phyloP scores from a whole-genome alignment of 2,888 invertebrate genomes.

The Scaeva pyrastri region DNA sequence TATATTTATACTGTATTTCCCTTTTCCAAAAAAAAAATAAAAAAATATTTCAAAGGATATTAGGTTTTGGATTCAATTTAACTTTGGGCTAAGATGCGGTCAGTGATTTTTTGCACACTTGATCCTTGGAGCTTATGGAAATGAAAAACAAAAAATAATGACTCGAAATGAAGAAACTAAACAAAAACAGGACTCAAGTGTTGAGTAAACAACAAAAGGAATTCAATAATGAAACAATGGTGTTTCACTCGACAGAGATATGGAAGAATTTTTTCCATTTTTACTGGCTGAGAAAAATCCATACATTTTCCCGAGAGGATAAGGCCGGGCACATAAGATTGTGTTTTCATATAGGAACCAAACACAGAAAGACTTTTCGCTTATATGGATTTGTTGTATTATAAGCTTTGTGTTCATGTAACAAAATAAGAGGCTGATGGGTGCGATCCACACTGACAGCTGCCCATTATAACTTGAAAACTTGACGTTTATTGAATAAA shows the following conservation, averaged over 20 bases:
- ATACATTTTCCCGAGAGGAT: conserved; percentile 1
- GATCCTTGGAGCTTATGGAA: conserved; percentile 48
- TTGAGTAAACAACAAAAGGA: conserved; percentile 60
- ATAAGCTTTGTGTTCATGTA: conserved; percentile 18
- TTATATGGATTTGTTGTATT: conserved; percentile 7
- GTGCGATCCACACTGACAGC: no score
- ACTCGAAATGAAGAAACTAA: not conserved
- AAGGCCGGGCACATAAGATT: not conserved
- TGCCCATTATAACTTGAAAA: no score
- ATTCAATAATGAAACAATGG: conserved; percentile 65
- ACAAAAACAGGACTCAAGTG: conserved; percentile 46
- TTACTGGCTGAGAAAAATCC: not conserved
- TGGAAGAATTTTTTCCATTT: not conserved
- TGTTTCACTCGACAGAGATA: conserved; percentile 40
- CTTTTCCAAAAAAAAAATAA: not conserved
- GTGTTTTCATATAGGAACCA: conserved; percentile 6
- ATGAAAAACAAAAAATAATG: conserved; percentile 14
- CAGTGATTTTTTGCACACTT: conserved; percentile 15
- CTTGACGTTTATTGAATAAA: no score
- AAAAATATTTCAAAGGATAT: not conserved
- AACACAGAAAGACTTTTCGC: not conserved
- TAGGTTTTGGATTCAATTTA: conserved; percentile 18
- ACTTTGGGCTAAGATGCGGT: conserved; percentile 40
- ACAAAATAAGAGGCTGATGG: not conserved
- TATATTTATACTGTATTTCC: not conserved